Evolutionary conservation across 2,797 vertebrate species (phyloP).

Genomic region (Pseudochirops cupreus): DNA sequence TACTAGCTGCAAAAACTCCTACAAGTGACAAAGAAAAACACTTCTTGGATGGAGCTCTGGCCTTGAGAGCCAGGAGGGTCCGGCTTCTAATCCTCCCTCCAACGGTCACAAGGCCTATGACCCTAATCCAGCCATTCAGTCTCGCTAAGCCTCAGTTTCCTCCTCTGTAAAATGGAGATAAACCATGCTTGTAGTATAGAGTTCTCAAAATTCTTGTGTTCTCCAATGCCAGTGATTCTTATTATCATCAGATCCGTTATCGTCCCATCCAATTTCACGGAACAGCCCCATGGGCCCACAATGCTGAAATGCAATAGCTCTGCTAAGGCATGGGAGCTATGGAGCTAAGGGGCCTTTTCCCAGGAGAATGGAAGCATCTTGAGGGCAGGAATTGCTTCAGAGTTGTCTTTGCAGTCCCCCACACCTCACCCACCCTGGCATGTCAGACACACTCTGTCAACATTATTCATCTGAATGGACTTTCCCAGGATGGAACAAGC

Average conservation of each 20-base stretch:
- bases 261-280: neutral
- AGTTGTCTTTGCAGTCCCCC: neutral
- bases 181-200: neutral
- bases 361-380: too few species aligned
- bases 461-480: neutral
- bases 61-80: neutral
- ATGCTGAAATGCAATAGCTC: neutral
- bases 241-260: neutral
- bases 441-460: too few species aligned
- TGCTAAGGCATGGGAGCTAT: neutral
- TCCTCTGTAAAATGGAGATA: neutral
- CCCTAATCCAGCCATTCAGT: neutral
- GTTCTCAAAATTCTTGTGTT: neutral
- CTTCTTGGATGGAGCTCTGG: neutral
- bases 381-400: neutral
- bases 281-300: neutral
- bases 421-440: neutral
- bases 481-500: neutral
- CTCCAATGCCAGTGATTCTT: neutral
- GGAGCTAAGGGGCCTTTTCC: neutral
- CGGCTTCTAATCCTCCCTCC: neutral
- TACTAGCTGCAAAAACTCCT: neutral
- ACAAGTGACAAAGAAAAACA: neutral
- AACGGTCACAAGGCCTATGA: neutral
- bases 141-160: neutral